Conservation (phyloP, 1,140 invertebrate genomes). For the Ericerus pela region DNA sequence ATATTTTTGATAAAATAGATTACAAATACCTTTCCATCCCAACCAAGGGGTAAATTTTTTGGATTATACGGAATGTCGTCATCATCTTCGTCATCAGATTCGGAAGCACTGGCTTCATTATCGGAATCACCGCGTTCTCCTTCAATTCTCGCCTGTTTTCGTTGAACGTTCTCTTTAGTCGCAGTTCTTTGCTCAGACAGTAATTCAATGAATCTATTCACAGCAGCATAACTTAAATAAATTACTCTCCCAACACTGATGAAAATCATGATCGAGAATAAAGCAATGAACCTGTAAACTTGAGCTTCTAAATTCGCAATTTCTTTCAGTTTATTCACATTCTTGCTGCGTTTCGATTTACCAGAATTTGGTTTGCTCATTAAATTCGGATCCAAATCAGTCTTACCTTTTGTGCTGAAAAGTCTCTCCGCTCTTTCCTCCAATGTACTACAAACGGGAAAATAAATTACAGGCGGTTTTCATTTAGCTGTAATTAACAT, state of each 20-base stretch:
- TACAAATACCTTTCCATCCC: constrained; percentile 83
- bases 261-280: background rate
- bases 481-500: background rate
- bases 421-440: constrained; percentile 92
- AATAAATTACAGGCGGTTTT: background rate
- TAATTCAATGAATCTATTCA: constrained; percentile 54
- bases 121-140: constrained; percentile 87
- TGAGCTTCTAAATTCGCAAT: constrained; percentile 76
- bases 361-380: constrained; percentile 70
- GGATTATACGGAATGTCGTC: constrained; percentile 97
- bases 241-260: background rate
- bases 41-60: constrained; percentile 95
- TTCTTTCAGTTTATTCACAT: constrained; percentile 61
- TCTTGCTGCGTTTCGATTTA: constrained; percentile 47
- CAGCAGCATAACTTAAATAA: background rate
- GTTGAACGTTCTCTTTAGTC: constrained; percentile 95
- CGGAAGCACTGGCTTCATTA: constrained; percentile 70
- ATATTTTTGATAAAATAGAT: background rate
- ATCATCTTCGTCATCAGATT: constrained; percentile 74
- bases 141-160: constrained; percentile 92
- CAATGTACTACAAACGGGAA: constrained; percentile 47
- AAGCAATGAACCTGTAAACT: constrained; percentile 64
- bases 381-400: constrained; percentile 71
- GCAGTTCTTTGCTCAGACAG: constrained; percentile 68
- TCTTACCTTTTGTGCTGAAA: constrained; percentile 90